phyloP scores from a whole-genome alignment of 2,888 invertebrate species.

The Micropterix aruncella region DNA sequence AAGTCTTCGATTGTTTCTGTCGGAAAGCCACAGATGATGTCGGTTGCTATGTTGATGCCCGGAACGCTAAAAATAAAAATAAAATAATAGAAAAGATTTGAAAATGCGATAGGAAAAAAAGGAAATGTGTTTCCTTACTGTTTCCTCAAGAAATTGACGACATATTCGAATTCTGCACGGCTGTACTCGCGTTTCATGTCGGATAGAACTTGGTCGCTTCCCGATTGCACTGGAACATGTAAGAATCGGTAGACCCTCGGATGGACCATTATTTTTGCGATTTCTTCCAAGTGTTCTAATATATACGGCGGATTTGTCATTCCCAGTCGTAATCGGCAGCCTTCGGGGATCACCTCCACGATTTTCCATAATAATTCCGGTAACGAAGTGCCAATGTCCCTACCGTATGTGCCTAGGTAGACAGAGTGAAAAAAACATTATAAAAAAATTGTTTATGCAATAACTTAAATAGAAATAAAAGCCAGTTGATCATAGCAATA shows the following conservation, averaged over 20 bases:
- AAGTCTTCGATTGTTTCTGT: conserved; percentile 89
- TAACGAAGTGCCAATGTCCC: conserved; percentile 80
- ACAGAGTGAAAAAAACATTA: conserved; percentile 5
- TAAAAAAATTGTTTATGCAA: too few relatives aligned
- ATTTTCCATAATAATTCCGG: conserved; percentile 76
- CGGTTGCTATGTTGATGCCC: conserved; percentile 89
- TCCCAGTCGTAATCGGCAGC: conserved; percentile 75
- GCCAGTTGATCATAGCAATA: too few relatives aligned
- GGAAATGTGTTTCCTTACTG: too few relatives aligned
- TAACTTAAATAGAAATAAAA: conserved; percentile 3
- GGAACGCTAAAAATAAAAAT: conserved; percentile 49
- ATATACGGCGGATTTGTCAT: conserved; percentile 99
- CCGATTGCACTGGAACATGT: conserved; percentile 96
- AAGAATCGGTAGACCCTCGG: conserved; percentile 87
- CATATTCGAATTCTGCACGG: conserved; percentile 74
- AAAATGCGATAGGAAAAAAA: too few relatives aligned
- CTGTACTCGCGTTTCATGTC: conserved; percentile 97
- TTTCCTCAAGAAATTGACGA: conserved; percentile 77
- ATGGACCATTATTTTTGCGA: conserved; percentile 74
- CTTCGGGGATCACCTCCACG: conserved; percentile 62
- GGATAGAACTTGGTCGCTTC: conserved; percentile 83
- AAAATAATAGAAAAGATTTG: too few relatives aligned
- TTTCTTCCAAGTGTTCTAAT: conserved; percentile 81
- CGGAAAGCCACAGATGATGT: conserved; percentile 97
- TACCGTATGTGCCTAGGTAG: conserved; percentile 87